Conservation (phyloP, 92 coral and sea anemone species). For the Bergia puertoricense region DNA sequence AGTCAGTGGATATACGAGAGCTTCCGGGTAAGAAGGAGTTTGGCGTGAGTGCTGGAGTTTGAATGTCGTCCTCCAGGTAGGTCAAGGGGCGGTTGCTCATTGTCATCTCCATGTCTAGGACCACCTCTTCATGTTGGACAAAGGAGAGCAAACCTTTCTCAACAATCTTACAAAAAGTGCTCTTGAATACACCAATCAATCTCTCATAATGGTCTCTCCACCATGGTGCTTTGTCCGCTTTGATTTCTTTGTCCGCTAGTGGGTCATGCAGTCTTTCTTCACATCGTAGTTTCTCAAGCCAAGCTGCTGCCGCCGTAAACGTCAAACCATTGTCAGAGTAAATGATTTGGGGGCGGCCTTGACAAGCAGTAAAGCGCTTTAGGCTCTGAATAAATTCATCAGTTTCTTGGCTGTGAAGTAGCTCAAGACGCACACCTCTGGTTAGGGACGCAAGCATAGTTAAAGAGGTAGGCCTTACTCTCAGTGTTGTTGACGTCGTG, state of each 20-base stretch:
- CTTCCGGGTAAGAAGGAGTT: conserved; percentile 4
- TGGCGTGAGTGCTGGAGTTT: background rate
- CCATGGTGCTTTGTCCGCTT: conserved; percentile 1
- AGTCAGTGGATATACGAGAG: background rate
- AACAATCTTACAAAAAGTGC: background rate
- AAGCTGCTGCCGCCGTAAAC: background rate
- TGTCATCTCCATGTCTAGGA: no score
- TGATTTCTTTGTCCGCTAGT: background rate
- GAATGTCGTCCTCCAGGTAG: no score
- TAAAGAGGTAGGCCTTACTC: no score
- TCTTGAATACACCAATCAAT: no score
- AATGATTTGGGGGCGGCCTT: background rate
- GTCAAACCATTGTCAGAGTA: conserved; percentile 18
- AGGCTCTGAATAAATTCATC: no score
- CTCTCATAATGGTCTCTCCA: background rate
- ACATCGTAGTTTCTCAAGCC: background rate
- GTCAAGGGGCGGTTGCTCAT: no score
- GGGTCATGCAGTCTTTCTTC: background rate
- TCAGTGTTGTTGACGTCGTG: no score
- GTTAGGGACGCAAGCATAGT: no score
- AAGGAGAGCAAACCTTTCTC: conserved; percentile 9
- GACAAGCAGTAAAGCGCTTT: no score
- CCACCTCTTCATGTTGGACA: no score
- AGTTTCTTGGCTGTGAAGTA: no score
- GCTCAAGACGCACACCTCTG: no score